Conservation (phyloP, 2,797 vertebrate genomes). For the Gephyroberyx darwinii region DNA sequence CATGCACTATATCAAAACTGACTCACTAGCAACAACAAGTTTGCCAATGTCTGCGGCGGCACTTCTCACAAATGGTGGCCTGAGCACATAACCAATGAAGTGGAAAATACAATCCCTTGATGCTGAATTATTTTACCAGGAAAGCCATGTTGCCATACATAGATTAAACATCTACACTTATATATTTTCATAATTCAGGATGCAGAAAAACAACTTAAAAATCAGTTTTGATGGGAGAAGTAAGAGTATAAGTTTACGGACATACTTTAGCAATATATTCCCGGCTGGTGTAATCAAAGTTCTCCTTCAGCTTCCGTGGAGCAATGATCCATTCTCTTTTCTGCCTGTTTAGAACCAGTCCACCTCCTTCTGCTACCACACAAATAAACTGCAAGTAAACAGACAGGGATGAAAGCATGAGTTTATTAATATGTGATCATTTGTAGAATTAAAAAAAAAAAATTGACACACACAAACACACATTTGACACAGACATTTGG, state of each 20-base stretch:
- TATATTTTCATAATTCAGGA: too few relatives aligned
- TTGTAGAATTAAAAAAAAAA: background rate
- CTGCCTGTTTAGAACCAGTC: constrained; percentile 72
- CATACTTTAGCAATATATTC: constrained; percentile 86
- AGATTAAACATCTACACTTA: too few relatives aligned
- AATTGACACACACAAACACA: too few relatives aligned
- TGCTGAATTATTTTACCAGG: background rate
- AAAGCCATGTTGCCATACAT: too few relatives aligned
- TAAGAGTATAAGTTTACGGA: constrained; percentile 27
- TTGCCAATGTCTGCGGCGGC: background rate
- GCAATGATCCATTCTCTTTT: constrained; percentile 91
- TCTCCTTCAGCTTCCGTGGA: constrained; percentile 84
- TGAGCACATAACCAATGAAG: background rate
- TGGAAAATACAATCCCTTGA: background rate
- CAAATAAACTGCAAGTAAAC: constrained; percentile 62
- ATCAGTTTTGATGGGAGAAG: background rate
- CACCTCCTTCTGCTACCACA: constrained; percentile 47
- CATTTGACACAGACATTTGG: background rate
- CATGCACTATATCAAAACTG: background rate
- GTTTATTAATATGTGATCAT: background rate
- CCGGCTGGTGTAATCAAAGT: constrained; percentile 82
- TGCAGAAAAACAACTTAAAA: too few relatives aligned
- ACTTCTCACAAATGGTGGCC: constrained; percentile 1
- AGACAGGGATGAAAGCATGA: background rate
- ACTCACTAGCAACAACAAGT: background rate